phyloP scores from a whole-genome alignment of 2,888 invertebrate species.

The Drosophila suboccidentalis region DNA sequence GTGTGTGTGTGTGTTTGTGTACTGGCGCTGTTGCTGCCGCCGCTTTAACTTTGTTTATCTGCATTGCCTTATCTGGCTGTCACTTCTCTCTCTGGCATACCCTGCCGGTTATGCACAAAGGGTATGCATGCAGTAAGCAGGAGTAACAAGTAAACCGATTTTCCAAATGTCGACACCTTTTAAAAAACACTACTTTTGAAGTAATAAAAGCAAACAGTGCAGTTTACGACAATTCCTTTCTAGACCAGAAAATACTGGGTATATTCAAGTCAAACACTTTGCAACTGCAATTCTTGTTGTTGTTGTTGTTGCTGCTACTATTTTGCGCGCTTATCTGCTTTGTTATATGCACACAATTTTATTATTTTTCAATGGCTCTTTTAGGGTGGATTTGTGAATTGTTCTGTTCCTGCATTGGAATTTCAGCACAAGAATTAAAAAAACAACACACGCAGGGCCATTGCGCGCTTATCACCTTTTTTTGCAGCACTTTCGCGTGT shows the following conservation, averaged over 20 bases:
- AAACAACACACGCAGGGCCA: conserved; percentile 30
- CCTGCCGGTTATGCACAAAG: conserved; percentile 14
- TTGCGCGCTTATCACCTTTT: conserved; percentile 77
- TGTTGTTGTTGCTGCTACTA: conserved; percentile 35
- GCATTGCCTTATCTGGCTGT: conserved; percentile 68
- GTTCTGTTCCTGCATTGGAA: conserved; percentile 61
- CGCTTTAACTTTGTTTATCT: conserved; percentile 71
- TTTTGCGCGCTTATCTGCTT: conserved; percentile 77
- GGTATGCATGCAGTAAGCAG: conserved; percentile 17
- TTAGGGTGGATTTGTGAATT: conserved; percentile 55
- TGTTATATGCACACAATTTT: conserved; percentile 53
- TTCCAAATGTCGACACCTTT: not conserved
- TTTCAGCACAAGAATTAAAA: conserved; percentile 45
- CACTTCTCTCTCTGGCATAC: conserved; percentile 56
- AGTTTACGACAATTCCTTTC: not conserved
- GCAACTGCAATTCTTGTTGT: conserved; percentile 6
- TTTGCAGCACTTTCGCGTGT: conserved; percentile 43
- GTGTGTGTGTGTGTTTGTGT: conserved; percentile 25
- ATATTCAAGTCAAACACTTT: conserved; percentile 21
- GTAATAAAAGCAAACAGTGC: not conserved
- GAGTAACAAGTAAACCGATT: not conserved
- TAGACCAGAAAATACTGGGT: conserved; percentile 7
- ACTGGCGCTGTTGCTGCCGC: conserved; percentile 25
- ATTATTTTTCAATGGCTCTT: conserved; percentile 46
- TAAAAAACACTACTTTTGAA: not conserved